These are phyloP conservation scores for Gobio gobio DNA, from an alignment of 2,113 vertebrate species.

Conservation along the genomic window DNA sequence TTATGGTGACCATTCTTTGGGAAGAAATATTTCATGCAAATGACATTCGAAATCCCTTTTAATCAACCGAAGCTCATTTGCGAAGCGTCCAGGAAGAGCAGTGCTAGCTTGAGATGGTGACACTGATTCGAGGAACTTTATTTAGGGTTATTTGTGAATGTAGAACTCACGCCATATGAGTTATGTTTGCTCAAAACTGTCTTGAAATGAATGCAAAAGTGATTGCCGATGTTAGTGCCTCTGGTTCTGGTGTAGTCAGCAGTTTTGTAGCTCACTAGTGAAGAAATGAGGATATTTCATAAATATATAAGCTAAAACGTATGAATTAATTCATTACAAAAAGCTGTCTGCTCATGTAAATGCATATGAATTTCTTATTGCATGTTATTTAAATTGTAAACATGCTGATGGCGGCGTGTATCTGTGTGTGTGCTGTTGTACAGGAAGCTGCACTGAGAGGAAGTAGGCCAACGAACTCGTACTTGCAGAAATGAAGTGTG, in stretches of 20 bases:
- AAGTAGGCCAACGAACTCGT: conserved; percentile 55
- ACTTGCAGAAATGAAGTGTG: conserved; percentile 36
- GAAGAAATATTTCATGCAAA: not conserved
- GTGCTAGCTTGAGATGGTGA: not conserved
- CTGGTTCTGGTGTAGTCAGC: not conserved
- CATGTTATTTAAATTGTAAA: not conserved
- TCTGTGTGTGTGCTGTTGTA: conserved; percentile 56
- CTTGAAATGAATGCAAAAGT: not conserved
- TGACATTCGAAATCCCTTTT: not conserved
- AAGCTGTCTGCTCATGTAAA: not conserved
- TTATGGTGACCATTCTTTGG: not conserved
- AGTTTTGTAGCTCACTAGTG: not conserved
- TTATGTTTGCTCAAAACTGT: not conserved
- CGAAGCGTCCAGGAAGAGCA: not conserved
- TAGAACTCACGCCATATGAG: not conserved
- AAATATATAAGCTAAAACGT: not conserved
- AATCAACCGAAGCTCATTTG: not conserved
- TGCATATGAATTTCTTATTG: not conserved
- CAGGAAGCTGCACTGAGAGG: conserved; percentile 72
- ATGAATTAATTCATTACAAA: not conserved
- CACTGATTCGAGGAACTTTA: not conserved
- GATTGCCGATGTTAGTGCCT: not conserved
- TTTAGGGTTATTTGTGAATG: not conserved
- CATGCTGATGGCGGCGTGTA: conserved; percentile 18
- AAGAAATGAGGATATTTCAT: not conserved